Base-by-base conservation (phyloP, 2,113 vertebrate species). In the Pelusios castaneus region DNA sequence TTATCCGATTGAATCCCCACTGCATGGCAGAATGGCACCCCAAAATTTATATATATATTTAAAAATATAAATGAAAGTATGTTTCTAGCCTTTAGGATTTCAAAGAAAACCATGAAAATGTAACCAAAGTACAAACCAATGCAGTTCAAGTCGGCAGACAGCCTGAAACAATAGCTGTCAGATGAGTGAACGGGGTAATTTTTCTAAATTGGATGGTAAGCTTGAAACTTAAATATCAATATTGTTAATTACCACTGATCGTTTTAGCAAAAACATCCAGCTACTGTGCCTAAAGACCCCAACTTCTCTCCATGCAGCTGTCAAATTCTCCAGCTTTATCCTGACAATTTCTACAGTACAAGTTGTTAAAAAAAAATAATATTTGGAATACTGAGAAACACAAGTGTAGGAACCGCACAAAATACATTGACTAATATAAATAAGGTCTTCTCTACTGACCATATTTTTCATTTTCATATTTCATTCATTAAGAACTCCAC, bases 221-320 rank as follows among this genome's bases (percentile, higher is more conserved):
- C 3, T 91, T 51, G 58, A 91, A 85, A 85, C 47, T 31, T 51
- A 76, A 58, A 7, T 41, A 91, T 10, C 21, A 63, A 43, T 16
- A 85, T 6, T 45, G 80, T 27, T 92, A 52, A 60, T 86, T 79
- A 80, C 45, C 31, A 91, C 2, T 70, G 29, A 92, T 82, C 29
- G 16, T 12, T 90, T 85, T 82, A 51, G 31, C 7, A 94, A 17
- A 87, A 84, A 63, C 60, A 88, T 58, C 12, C 43, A 49, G 31
- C 13, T 58, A 58, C 21, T 0, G 1, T 13, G 22, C 31, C 82
- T 87, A 24, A 67, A 93, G 89, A n/a, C 14, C 3, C 5, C n/a
- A 76, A 27, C 24, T 76, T 41, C 25, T 27, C 51, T 80, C 19
- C 31, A 4, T 0, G 0, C 58, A 83, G 54, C n/a, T 90, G 84